These are phyloP conservation scores for Anolis sagrei DNA, from an alignment of 2,113 vertebrate genomes.

Conservation along the genomic window DNA sequence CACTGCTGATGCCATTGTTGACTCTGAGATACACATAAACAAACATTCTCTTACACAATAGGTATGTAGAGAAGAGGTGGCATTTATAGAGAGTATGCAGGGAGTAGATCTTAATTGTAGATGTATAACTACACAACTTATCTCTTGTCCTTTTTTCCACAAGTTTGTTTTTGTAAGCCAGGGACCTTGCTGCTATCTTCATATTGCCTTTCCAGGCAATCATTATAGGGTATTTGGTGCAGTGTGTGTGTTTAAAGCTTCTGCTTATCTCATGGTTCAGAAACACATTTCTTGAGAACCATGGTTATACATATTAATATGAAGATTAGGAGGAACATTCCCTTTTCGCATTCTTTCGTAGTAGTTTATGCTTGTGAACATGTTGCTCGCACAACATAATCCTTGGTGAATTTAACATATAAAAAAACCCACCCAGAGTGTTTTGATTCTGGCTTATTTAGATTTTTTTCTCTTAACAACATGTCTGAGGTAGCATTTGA, in stretches of 20 bases:
- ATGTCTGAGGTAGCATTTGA: neutral
- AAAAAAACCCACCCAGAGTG: constrained; percentile 24
- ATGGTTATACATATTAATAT: constrained; percentile 18
- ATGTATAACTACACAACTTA: neutral
- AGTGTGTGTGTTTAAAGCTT: constrained; percentile 10
- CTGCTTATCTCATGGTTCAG: constrained; percentile 15
- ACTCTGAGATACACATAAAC: neutral
- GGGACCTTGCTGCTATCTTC: constrained; percentile 5
- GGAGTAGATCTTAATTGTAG: neutral
- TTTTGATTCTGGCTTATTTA: constrained; percentile 53
- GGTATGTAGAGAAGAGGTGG: neutral
- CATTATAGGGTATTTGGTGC: neutral
- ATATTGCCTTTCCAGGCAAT: constrained; percentile 25
- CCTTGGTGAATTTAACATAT: constrained; percentile 48
- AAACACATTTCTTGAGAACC: constrained; percentile 46
- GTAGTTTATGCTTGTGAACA: constrained; percentile 15
- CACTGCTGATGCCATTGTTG: neutral
- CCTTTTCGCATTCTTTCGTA: constrained; percentile 32
- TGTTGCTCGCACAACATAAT: constrained; percentile 24
- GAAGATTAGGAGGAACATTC: constrained; percentile 46
- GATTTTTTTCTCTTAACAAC: constrained; percentile 34
- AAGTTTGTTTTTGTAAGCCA: constrained; percentile 1
- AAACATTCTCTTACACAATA: neutral
- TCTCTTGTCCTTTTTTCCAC: neutral
- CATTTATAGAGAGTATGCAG: neutral